Evolutionary conservation across 1,140 invertebrate genomes (phyloP), one percentile per base, ranked within the genome.

Genomic region (Drosophila sproati): DNA sequence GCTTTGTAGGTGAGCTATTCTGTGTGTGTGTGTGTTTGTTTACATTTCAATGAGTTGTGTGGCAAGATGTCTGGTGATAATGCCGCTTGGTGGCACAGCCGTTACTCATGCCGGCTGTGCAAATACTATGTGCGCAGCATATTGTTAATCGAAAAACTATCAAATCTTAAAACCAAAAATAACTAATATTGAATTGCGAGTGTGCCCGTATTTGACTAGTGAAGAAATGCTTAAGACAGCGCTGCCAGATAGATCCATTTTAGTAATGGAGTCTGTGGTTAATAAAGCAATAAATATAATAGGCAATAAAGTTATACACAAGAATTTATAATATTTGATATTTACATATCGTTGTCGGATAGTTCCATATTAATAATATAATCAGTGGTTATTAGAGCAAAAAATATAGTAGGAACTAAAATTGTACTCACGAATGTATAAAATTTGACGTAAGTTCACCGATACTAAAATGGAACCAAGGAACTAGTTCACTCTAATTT

Each of bases 61-160:
- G 56, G 1, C 47, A 12, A 7, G 2, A 4, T 39, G 32, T 10
- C 7, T 35, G 39, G 45, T 47, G 35, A 45, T 37, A 4, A 47
- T 41, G 50, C 35, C 37, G 39, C 8, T 10, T 56, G 56, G 3
- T 62, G 64, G 43, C 72, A 61, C 72, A 47, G 35, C 57, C 71
- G 43, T 41, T 35, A 7, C 31, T 29, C 28, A 50, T 69, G 66
- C 57, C 66, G 43, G 72, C 66, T 70, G 64, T 70, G 29, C 37
- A 48, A 62, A 62, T 56, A 74, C 37, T 74, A 74, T 31, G 43
- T 12, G 34, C 35, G 35, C 29, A 7, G 5, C 71, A 73, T 73
- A 6, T 35, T 41, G 37, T 41, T 59, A 29, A 61, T 35, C 3
- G 20, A 56, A 35, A 56, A 50, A 47, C 7, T 20, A 6, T 45